phyloP scores from a whole-genome alignment of 2,888 invertebrate genomes.

The Drosophila rubida region DNA sequence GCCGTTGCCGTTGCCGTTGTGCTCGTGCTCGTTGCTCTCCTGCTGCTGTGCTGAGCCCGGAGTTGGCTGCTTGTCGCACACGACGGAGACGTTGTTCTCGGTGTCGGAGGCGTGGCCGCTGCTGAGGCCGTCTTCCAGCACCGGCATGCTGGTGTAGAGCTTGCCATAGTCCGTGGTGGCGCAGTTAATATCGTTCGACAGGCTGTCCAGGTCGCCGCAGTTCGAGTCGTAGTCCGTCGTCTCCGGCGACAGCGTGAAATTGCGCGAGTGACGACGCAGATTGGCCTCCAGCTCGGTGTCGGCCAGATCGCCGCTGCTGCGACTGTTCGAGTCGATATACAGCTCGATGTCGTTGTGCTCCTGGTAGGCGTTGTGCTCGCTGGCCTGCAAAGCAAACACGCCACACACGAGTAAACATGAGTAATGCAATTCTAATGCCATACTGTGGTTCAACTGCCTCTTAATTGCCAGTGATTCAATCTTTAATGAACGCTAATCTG shows the following conservation, averaged over 20 bases:
- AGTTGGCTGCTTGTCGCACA: conserved; percentile 69
- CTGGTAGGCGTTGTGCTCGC: conserved; percentile 75
- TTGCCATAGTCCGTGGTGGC: conserved; percentile 87
- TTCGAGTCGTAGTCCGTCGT: conserved; percentile 96
- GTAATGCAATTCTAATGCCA: neutral
- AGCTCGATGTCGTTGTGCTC: conserved; percentile 84
- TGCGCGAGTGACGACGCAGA: conserved; percentile 88
- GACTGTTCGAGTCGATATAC: conserved; percentile 85
- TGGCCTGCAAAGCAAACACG: conserved; percentile 23
- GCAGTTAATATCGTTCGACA: conserved; percentile 84
- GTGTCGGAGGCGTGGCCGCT: conserved; percentile 97
- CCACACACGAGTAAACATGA: neutral
- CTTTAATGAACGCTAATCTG: neutral
- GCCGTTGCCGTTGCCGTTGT: conserved; percentile 47
- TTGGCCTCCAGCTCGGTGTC: conserved; percentile 84
- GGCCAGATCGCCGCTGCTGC: conserved; percentile 83
- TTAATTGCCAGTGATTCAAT: neutral
- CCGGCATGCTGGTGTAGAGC: conserved; percentile 93
- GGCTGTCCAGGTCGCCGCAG: conserved; percentile 93
- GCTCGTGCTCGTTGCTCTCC: conserved; percentile 44
- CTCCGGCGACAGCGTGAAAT: conserved; percentile 96
- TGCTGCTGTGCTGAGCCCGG: conserved; percentile 54
- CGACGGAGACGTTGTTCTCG: conserved; percentile 89
- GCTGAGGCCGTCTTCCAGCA: conserved; percentile 96
- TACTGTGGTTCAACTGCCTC: neutral